phyloP scores from a whole-genome alignment of 2,113 vertebrate species.

The western clawed frog (Xenopus tropicalis) region UCB_Xtro_10.0 CM004446.2:7876001-7876500 shows the following conservation, averaged over 20 bases:
- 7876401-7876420: too few relatives aligned
- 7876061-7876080: neutral
- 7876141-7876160: conserved; percentile 24
- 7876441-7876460: too few relatives aligned
- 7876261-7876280: too few relatives aligned
- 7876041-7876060: too few relatives aligned
- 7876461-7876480: too few relatives aligned
- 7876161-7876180: conserved; percentile 27
- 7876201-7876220: conserved; percentile 14
- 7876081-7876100: neutral
- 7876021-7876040: too few relatives aligned
- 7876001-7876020: too few relatives aligned
- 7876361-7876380: conserved; percentile 36
- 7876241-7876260: neutral
- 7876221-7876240: conserved; percentile 2
- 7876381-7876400: too few relatives aligned
- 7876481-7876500: too few relatives aligned
- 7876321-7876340: conserved; percentile 27
- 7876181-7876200: conserved; percentile 30
- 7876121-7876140: conserved; percentile 13
- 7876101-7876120: neutral
- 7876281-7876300: conserved; percentile 35
- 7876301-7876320: conserved; percentile 14
- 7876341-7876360: neutral
- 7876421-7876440: too few relatives aligned